Percentiles rank a stretch among this genome's conserved stretches.
These are phyloP conservation scores for Thecophora atra DNA, from an alignment of 2,888 invertebrate genomes.

Conservation along the genomic window DNA sequence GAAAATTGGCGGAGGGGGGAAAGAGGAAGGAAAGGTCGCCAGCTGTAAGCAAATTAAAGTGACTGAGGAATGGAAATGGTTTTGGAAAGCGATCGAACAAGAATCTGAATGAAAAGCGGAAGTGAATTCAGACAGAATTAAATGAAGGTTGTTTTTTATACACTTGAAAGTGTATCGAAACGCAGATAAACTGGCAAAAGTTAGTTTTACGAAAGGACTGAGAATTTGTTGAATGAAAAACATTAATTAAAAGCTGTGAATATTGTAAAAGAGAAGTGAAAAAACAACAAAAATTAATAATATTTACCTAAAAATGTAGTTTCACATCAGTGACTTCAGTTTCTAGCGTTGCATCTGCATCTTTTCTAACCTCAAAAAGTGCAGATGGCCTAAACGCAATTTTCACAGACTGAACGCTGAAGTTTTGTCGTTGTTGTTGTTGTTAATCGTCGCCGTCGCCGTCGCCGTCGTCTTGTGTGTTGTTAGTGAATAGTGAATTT, in stretches of 20 bases:
- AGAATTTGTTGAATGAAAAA: neutral
- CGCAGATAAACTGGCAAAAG: conserved; percentile 1
- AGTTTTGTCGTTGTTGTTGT: too few relatives aligned
- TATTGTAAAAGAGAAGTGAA: neutral
- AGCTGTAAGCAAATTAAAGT: neutral
- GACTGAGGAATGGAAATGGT: neutral
- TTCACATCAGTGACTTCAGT: too few relatives aligned
- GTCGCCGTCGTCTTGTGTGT: too few relatives aligned
- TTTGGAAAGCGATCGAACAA: neutral
- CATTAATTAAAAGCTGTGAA: neutral
- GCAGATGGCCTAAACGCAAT: neutral
- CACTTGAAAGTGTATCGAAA: neutral
- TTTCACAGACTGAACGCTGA: too few relatives aligned
- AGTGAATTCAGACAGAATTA: conserved; percentile 17
- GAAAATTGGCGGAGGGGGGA: neutral
- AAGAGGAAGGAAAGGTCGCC: neutral
- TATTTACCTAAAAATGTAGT: neutral
- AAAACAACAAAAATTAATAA: too few relatives aligned
- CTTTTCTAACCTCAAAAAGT: neutral
- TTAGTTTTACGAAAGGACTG: neutral
- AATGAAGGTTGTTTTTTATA: conserved; percentile 28
- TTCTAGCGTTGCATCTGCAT: too few relatives aligned
- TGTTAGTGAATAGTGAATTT: too few relatives aligned
- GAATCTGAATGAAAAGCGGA: conserved; percentile 16
- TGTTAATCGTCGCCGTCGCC: too few relatives aligned